Percentiles rank a stretch among this genome's conserved stretches.
Evolutionary conservation across 2,888 invertebrate species (phyloP).

Genomic region (Archips crataeganus): DNA sequence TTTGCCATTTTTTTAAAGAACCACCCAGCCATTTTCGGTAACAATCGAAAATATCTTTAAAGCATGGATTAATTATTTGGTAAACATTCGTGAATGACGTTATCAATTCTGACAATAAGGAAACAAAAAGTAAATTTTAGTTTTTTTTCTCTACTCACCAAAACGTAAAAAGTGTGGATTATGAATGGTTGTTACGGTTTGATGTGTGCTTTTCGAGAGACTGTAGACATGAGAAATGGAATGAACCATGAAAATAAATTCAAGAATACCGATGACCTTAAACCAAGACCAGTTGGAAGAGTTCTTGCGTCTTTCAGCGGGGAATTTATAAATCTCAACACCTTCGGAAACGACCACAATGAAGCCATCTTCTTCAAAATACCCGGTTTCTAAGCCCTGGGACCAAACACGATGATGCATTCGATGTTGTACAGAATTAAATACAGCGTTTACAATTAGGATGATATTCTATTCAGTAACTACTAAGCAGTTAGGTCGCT

Average conservation of each 20-base stretch:
- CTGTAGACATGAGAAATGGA: slow-evolving; percentile 72
- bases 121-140: not conserved
- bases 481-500: slow-evolving; percentile 37
- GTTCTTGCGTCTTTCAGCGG: slow-evolving; percentile 86
- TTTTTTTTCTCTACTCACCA: slow-evolving; percentile 16
- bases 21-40: slow-evolving; percentile 63
- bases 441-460: slow-evolving; percentile 33
- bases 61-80: slow-evolving; percentile 31
- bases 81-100: slow-evolving; percentile 42
- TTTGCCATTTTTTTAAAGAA: slow-evolving; percentile 58
- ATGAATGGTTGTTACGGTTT: slow-evolving; percentile 27
- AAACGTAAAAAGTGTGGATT: slow-evolving; percentile 17
- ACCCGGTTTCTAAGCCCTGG: slow-evolving; percentile 86
- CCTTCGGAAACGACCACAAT: slow-evolving; percentile 88
- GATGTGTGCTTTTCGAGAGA: slow-evolving; percentile 41
- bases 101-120: slow-evolving; percentile 25
- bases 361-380: slow-evolving; percentile 86
- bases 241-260: slow-evolving; percentile 70
- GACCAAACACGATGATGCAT: slow-evolving; percentile 74
- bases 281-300: slow-evolving; percentile 89
- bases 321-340: slow-evolving; percentile 87
- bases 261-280: slow-evolving; percentile 86
- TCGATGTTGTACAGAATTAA: slow-evolving; percentile 57
- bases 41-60: slow-evolving; percentile 17
- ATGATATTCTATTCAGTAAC: slow-evolving; percentile 27